Evolutionary conservation across 2,113 vertebrate species (phyloP).

Genomic region (Peromyscus leucopus): DNA sequence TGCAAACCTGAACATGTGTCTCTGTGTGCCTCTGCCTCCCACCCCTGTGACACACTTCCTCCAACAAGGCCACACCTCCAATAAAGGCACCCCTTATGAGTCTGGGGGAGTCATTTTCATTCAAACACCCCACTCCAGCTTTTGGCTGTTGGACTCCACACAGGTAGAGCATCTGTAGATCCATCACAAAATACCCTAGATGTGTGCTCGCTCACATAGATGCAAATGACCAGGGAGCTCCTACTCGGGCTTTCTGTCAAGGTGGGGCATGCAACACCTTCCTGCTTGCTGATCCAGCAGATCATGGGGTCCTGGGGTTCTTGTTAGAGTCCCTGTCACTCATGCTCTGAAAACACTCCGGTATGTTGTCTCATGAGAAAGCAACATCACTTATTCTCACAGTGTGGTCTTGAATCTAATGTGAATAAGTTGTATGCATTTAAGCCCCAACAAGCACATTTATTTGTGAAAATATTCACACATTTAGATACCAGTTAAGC

Average conservation of each 20-base stretch:
- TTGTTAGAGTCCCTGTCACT: not conserved
- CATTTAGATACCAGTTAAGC: too few relatives aligned
- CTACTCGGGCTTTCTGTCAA: not conserved
- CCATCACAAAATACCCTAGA: not conserved
- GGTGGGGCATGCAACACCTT: not conserved
- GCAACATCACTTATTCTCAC: not conserved
- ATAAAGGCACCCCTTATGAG: not conserved
- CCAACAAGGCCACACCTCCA: not conserved
- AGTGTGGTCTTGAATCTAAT: not conserved
- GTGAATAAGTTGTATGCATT: not conserved
- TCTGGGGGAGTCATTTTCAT: not conserved
- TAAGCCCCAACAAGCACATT: not conserved
- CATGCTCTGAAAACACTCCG: not conserved
- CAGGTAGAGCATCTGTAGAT: not conserved
- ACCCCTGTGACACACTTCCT: not conserved
- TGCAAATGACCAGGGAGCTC: rapidly evolving
- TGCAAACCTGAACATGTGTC: not conserved
- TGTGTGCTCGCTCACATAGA: rapidly evolving
- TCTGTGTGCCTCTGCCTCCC: not conserved
- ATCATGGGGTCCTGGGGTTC: not conserved
- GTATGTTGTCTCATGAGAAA: not conserved
- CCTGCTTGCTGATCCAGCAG: not conserved
- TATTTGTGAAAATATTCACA: not conserved
- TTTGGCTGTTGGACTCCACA: not conserved
- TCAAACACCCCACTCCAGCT: not conserved